These are phyloP conservation scores for Lepilemur septentrionalis DNA, from an alignment of 2,797 vertebrate genomes.

Conservation along the genomic window DNA sequence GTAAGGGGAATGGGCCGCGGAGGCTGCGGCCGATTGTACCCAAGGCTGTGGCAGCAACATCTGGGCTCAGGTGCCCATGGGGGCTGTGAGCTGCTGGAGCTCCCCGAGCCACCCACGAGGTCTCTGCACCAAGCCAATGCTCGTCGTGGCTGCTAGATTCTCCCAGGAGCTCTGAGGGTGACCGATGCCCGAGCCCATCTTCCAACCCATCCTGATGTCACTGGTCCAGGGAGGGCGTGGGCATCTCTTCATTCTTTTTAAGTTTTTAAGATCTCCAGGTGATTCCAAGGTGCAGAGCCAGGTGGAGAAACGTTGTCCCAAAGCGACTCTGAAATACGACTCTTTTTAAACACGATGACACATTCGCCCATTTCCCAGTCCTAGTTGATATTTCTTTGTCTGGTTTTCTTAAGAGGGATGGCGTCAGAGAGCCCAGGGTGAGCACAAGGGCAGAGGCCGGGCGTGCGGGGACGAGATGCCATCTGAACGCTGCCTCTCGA, in stretches of 20 bases:
- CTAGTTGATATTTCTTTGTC: accelerated
- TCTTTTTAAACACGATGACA: not conserved
- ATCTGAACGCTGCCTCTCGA: accelerated
- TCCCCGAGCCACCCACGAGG: not conserved
- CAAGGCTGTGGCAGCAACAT: no score
- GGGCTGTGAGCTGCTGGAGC: no score
- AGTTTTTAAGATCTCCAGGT: no score
- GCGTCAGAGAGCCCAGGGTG: not conserved
- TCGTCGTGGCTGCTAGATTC: not conserved
- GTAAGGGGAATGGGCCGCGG: not conserved
- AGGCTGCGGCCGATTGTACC: no score
- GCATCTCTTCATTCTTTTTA: not conserved
- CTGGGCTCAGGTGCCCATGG: no score
- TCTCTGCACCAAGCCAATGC: not conserved
- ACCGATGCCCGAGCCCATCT: accelerated
- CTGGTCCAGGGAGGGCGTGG: accelerated
- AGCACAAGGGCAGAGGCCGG: accelerated
- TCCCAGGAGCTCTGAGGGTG: accelerated
- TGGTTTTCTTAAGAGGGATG: not conserved
- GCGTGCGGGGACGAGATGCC: accelerated
- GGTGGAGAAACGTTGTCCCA: not conserved
- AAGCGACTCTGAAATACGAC: not conserved
- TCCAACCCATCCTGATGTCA: not conserved
- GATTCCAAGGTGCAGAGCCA: not conserved
- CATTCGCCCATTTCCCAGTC: not conserved